Percentiles rank a stretch among this genome's conserved stretches.
Conservation (phyloP, 2,797 vertebrate genomes). For the Hydrocynus forskahlii region DNA sequence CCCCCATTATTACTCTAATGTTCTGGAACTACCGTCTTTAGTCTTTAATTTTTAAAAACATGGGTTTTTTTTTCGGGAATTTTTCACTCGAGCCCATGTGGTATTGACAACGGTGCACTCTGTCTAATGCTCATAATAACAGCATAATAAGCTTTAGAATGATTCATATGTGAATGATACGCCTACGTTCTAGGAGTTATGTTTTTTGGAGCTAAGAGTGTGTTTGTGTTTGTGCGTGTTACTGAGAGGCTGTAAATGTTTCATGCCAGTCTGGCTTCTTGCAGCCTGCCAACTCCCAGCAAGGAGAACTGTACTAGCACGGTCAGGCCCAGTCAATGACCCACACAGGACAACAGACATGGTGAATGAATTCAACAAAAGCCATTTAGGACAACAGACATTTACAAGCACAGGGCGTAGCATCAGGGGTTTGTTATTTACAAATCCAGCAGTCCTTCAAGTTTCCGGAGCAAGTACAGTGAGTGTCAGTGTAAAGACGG, state of each 20-base stretch:
- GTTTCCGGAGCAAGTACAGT: conserved; percentile 88
- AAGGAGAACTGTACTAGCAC: conserved; percentile 37
- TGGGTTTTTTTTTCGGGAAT: too few relatives aligned
- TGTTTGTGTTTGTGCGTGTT: conserved; percentile 9
- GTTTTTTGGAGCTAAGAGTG: not conserved
- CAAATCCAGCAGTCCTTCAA: conserved; percentile 99
- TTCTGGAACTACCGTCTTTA: too few relatives aligned
- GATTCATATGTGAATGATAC: not conserved
- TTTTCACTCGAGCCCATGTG: too few relatives aligned
- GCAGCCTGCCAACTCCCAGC: conserved; percentile 46
- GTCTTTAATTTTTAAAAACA: too few relatives aligned
- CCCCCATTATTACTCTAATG: too few relatives aligned
- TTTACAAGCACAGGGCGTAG: conserved; percentile 94
- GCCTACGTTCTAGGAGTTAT: not conserved
- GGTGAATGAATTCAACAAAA: conserved; percentile 71
- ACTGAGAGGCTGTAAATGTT: conserved; percentile 14
- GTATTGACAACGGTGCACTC: too few relatives aligned
- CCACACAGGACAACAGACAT: conserved; percentile 37
- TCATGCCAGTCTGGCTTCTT: not conserved
- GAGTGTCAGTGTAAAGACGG: conserved; percentile 51
- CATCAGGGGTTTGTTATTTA: conserved; percentile 87
- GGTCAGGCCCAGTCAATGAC: conserved; percentile 34
- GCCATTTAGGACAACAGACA: conserved; percentile 86
- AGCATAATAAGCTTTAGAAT: not conserved
- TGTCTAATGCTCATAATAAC: too few relatives aligned